A percentile compares a stretch with the other conserved stretches of the same genome.
phyloP scores from a whole-genome alignment of 2,797 vertebrate species.

The Micrastur ruficollis region DNA sequence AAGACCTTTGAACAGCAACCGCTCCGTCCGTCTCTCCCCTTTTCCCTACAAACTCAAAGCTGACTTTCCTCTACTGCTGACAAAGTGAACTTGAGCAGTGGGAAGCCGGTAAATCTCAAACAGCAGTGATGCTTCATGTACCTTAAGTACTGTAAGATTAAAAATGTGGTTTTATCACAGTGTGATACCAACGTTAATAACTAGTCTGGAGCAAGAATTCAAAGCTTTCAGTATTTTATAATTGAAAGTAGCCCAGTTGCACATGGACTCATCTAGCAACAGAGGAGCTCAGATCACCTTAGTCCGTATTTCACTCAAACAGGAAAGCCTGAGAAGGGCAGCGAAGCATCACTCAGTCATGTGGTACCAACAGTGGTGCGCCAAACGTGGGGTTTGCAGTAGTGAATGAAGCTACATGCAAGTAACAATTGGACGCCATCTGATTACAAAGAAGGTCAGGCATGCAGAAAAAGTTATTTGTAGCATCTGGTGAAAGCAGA shows the following conservation, averaged over 20 bases:
- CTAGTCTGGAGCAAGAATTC: slow-evolving; percentile 57
- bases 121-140: slow-evolving; percentile 38
- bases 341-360: not conserved
- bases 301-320: slow-evolving; percentile 23
- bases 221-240: slow-evolving; percentile 63
- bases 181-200: slow-evolving; percentile 64
- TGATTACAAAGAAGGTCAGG: slow-evolving; percentile 48
- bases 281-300: slow-evolving; percentile 44
- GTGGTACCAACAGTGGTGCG: not conserved
- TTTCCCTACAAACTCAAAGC: not conserved
- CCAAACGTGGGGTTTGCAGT: not conserved
- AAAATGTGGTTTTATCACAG: slow-evolving; percentile 71
- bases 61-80: slow-evolving; percentile 15
- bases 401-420: slow-evolving; percentile 41
- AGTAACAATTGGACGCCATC: slow-evolving; percentile 6
- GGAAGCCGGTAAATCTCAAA: slow-evolving; percentile 48
- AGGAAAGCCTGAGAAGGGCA: slow-evolving; percentile 29
- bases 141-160: slow-evolving; percentile 64
- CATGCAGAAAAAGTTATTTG: slow-evolving; percentile 51
- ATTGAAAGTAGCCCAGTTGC: slow-evolving; percentile 68
- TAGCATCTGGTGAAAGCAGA: slow-evolving; percentile 17
- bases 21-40: not conserved
- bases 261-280: slow-evolving; percentile 1
- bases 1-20: not conserved
- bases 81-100: slow-evolving; percentile 36